A percentile compares a stretch with the other conserved stretches of the same genome.
These are phyloP conservation scores for Channa argus DNA, from an alignment of 2,113 vertebrate genomes.

Conservation along the genomic window DNA sequence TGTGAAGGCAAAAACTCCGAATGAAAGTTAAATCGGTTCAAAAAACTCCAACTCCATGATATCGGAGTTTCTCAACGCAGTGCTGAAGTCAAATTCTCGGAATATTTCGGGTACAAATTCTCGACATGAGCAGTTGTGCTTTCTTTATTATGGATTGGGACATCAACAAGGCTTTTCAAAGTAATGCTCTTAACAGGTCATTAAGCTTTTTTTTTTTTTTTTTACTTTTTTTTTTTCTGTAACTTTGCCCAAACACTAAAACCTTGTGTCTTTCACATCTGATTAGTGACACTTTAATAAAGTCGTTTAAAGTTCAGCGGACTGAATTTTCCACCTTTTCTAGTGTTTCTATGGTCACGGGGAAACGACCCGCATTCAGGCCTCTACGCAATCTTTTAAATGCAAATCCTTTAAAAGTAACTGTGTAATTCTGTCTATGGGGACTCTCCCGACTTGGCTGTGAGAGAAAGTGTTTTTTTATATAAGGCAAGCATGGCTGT, in stretches of 20 bases:
- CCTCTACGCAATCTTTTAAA: slow-evolving; percentile 91
- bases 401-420: slow-evolving; percentile 93
- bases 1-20: neutral
- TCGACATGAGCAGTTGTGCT: slow-evolving; percentile 73
- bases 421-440: slow-evolving; percentile 89
- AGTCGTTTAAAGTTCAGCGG: slow-evolving; percentile 97
- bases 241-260: slow-evolving; percentile 90
- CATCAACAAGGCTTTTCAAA: slow-evolving; percentile 83
- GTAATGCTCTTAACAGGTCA: slow-evolving; percentile 88
- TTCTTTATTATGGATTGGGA: slow-evolving; percentile 74
- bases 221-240: slow-evolving; percentile 85
- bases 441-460: slow-evolving; percentile 83
- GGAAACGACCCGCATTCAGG: slow-evolving; percentile 90
- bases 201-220: slow-evolving; percentile 84
- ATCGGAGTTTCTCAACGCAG: slow-evolving; percentile 25
- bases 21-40: no score
- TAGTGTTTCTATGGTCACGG: slow-evolving; percentile 96
- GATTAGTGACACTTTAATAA: slow-evolving; percentile 99
- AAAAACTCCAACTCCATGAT: neutral
- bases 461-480: slow-evolving; percentile 81
- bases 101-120: slow-evolving; percentile 80
- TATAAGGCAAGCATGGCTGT: slow-evolving; percentile 81
- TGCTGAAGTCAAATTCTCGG: slow-evolving; percentile 69
- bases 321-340: slow-evolving; percentile 99
- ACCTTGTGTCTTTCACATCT: slow-evolving; percentile 92